Percentiles rank a stretch among this genome's conserved stretches.
Conservation (phyloP, 1,140 invertebrate genomes). For the Wasmannia auropunctata region DNA sequence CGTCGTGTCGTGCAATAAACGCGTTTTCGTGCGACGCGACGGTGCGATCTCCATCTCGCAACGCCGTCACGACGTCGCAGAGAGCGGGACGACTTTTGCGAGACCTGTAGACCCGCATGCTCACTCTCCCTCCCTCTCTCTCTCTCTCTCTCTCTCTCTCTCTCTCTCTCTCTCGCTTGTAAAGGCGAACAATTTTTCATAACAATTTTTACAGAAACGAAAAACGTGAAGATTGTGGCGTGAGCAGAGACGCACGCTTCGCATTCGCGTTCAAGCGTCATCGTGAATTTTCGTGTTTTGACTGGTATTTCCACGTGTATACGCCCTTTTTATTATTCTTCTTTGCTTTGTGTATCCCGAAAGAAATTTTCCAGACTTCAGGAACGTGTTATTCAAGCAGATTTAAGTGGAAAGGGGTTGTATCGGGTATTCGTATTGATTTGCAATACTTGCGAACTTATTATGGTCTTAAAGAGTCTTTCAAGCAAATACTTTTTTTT, state of each 20-base stretch:
- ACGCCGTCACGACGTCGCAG: neutral
- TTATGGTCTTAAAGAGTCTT: neutral
- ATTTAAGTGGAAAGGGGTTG: neutral
- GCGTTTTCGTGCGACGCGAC: constrained; percentile 16
- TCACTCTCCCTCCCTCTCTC: no score
- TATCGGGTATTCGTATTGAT: neutral
- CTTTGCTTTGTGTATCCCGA: neutral
- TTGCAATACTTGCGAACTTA: neutral
- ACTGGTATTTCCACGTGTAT: neutral
- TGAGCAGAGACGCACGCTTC: neutral
- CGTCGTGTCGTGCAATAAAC: constrained; percentile 5
- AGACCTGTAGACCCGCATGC: no score
- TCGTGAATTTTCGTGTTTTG: neutral
- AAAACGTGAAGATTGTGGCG: neutral
- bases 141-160: no score
- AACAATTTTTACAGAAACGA: constrained; percentile 16
- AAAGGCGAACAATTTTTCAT: constrained; percentile 5
- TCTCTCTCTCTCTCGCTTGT: neutral
- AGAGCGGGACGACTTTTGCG: neutral
- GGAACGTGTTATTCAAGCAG: constrained; percentile 16
- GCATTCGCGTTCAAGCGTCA: neutral
- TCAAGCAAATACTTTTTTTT: neutral
- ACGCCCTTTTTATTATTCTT: neutral
- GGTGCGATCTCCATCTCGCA: constrained; percentile 14
- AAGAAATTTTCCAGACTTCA: constrained; percentile 7